A percentile compares a stretch with the other conserved stretches of the same genome.
Conservation (phyloP, 1,140 invertebrate species). For the Polypedilum pembai region DNA sequence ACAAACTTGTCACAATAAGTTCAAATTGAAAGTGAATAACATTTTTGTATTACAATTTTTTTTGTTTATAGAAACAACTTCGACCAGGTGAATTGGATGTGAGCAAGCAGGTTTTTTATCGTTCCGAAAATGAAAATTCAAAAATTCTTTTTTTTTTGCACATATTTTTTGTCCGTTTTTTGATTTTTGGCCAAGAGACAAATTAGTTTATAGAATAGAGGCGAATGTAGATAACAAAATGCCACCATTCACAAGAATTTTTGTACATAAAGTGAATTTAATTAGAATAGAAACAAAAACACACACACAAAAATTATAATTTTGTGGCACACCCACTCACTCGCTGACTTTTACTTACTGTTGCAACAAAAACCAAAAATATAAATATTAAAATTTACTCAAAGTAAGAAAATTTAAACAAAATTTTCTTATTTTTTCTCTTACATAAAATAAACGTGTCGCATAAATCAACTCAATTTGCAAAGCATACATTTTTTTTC, state of each 20-base stretch:
- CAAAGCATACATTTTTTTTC: too few species aligned
- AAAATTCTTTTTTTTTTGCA: constrained; percentile 18
- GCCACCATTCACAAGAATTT: background rate
- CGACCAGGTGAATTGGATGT: constrained; percentile 49
- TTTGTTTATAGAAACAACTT: constrained; percentile 45
- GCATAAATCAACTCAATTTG: too few species aligned
- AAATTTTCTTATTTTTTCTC: too few species aligned
- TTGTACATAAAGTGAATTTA: background rate
- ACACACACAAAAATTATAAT: background rate
- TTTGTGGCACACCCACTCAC: background rate
- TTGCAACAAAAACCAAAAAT: too few species aligned
- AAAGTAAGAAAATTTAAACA: too few species aligned
- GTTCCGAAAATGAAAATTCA: constrained; percentile 1
- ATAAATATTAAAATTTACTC: too few species aligned
- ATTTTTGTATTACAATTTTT: constrained; percentile 32
- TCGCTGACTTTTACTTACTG: too few species aligned
- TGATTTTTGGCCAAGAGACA: background rate
- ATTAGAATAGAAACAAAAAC: background rate
- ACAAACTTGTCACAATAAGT: background rate
- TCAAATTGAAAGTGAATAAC: constrained; percentile 29
- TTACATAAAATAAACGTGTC: too few species aligned
- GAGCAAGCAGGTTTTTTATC: constrained; percentile 45
- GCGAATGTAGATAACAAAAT: constrained; percentile 3
- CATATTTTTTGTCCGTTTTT: constrained; percentile 23
- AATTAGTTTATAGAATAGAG: constrained; percentile 1